Evolutionary conservation across 2,888 invertebrate species (phyloP), one percentile per base, ranked within the genome.

Genomic region (Trilocha varians): DNA sequence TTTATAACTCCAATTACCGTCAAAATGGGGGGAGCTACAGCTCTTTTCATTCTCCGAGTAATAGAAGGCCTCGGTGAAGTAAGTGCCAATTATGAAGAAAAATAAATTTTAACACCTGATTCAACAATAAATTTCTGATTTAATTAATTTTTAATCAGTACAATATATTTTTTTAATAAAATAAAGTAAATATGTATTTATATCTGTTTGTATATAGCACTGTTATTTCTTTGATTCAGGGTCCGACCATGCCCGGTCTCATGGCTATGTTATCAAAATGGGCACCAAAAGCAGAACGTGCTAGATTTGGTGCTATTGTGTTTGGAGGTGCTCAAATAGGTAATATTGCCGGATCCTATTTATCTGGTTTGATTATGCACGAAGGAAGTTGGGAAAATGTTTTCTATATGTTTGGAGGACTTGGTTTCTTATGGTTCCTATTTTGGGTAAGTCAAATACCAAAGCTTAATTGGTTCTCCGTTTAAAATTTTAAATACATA

Each of bases 1-100:
- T 68, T 96, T 9, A 65, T 95, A 4, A 95, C 96, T 0, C 96
- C 96, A 0, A 52, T 90, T 2, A 90, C 90, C 5, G 92, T 94
- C 0, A 78, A 87, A 35, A 40, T 69, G 41, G 88, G 88, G 32
- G 88, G 88, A 3, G 83, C 88, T 0, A 75, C 78, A 0, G 83
- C 88, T 6, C 69, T 91, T 5, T 87, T 91, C 38, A 72, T 78
- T 9, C 62, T 90, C 15, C 66, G 91, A 52, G 84, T 90, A 8
- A 60, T 85, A 18, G 84, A 85, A 66, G 85, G 85, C 3, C 64
- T 85, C 1, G 94, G 94, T 39, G 95, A 95, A 87, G 91, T 91
- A 57, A 70, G 70, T 64, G 13, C 32, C 14, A 45, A n/a, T n/a
- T n/a, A n/a, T n/a, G n/a, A n/a, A n/a, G n/a, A n/a, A n/a, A n/a